phyloP scores from a whole-genome alignment of 2,797 vertebrate genomes.

The Sciurus carolinensis region DNA sequence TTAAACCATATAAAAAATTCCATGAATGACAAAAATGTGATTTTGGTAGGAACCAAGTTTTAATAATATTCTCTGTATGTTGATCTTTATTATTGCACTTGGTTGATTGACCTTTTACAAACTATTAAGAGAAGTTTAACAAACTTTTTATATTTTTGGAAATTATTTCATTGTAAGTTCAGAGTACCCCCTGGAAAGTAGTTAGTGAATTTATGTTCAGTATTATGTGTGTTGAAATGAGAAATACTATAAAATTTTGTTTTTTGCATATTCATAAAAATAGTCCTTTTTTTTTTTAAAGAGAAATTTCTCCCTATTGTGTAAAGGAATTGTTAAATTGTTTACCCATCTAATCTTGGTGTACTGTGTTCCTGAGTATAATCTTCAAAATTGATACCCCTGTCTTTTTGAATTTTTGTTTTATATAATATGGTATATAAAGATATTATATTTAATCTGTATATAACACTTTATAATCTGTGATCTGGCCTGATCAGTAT shows the following conservation, averaged over 20 bases:
- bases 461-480: background rate
- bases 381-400: background rate
- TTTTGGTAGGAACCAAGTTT: constrained; percentile 2
- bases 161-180: constrained; percentile 3
- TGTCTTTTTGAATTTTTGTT: background rate
- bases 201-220: background rate
- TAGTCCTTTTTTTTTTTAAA: background rate
- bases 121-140: background rate
- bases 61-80: background rate
- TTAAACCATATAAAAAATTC: background rate
- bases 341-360: background rate
- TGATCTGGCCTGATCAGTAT: background rate
- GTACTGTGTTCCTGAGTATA: background rate
- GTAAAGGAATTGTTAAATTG: background rate
- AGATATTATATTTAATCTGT: no score
- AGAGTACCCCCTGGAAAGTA: background rate
- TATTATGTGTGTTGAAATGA: constrained; percentile 20
- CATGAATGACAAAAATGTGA: background rate
- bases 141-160: background rate
- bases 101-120: background rate
- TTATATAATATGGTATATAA: background rate
- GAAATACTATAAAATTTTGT: background rate
- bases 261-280: background rate
- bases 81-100: background rate
- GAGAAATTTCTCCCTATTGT: background rate